Evolutionary conservation across 2,113 vertebrate species (phyloP).

Genomic region (Rhineura floridana): DNA sequence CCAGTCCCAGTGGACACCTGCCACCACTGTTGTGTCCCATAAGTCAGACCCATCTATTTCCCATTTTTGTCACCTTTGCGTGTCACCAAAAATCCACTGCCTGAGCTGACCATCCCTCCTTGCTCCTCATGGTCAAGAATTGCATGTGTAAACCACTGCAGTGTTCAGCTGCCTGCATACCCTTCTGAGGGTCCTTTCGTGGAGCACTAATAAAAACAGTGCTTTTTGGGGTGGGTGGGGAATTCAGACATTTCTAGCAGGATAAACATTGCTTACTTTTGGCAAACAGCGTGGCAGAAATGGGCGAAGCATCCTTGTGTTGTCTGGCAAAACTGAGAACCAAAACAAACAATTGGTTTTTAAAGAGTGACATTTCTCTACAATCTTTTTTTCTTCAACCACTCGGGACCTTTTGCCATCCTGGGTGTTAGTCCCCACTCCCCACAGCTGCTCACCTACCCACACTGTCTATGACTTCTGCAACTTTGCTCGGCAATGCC

Average conservation of each 20-base stretch:
- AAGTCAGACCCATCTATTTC: no score
- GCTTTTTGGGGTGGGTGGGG: not conserved
- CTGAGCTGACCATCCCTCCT: no score
- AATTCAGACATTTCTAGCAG: constrained; percentile 23
- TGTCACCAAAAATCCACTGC: no score
- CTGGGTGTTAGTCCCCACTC: not conserved
- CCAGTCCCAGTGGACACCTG: no score
- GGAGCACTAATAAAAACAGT: not conserved
- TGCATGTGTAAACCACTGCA: no score
- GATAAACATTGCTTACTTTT: constrained; percentile 48
- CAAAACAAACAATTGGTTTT: accelerated
- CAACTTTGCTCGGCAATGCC: constrained; percentile 17
- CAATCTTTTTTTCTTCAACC: constrained; percentile 21
- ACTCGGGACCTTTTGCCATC: not conserved
- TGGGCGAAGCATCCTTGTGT: accelerated
- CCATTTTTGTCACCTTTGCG: no score
- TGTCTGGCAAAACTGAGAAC: accelerated
- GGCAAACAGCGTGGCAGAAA: not conserved
- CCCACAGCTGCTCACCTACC: no score
- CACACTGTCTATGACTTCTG: not conserved
- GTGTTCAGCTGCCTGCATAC: not conserved
- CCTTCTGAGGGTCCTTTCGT: not conserved
- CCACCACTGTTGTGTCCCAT: no score
- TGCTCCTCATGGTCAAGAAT: no score
- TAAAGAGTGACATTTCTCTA: not conserved